Percentiles rank a stretch among this genome's conserved stretches.
phyloP scores from a whole-genome alignment of 2,888 invertebrate genomes.

The Drosophila cognata region DNA sequence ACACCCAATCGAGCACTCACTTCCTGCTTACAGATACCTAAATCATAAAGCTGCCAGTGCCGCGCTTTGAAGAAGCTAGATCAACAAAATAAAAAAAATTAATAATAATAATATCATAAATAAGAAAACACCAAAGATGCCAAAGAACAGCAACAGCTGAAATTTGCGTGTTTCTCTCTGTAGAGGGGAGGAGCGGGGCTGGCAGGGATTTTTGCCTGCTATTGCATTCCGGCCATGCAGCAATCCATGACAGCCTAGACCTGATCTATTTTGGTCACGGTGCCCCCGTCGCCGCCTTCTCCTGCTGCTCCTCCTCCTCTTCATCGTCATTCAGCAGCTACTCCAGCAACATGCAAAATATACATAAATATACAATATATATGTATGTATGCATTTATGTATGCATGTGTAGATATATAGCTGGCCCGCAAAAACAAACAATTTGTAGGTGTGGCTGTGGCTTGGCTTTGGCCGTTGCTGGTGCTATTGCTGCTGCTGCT shows the following conservation, averaged over 20 bases:
- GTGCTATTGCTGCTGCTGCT: slow-evolving; percentile 16
- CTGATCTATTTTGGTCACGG: slow-evolving; percentile 79
- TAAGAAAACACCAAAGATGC: slow-evolving; percentile 35
- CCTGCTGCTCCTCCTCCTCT: slow-evolving; percentile 11
- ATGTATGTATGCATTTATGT: slow-evolving; percentile 3
- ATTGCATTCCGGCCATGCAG: slow-evolving; percentile 74
- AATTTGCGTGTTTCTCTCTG: slow-evolving; percentile 57
- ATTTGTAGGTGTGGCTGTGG: slow-evolving; percentile 78
- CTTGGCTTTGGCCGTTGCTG: slow-evolving; percentile 37
- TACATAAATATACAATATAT: slow-evolving; percentile 39
- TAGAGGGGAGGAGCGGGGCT: not conserved
- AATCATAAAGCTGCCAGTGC: slow-evolving; percentile 51
- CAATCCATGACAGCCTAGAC: slow-evolving; percentile 81
- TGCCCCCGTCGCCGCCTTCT: slow-evolving; percentile 18
- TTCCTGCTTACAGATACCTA: slow-evolving; percentile 66
- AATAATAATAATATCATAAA: not conserved
- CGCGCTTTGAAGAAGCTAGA: slow-evolving; percentile 51
- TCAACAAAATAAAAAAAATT: not conserved
- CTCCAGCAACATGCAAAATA: slow-evolving; percentile 58
- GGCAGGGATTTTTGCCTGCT: slow-evolving; percentile 46
- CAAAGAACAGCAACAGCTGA: slow-evolving; percentile 52
- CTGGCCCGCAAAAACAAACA: slow-evolving; percentile 60
- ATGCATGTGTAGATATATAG: not conserved
- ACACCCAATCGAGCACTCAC: slow-evolving; percentile 68
- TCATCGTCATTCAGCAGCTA: slow-evolving; percentile 22